A percentile compares a stretch with the other conserved stretches of the same genome.
phyloP scores from a whole-genome alignment of 2,797 vertebrate species.

The Phrynocephalus vlangalii region DNA sequence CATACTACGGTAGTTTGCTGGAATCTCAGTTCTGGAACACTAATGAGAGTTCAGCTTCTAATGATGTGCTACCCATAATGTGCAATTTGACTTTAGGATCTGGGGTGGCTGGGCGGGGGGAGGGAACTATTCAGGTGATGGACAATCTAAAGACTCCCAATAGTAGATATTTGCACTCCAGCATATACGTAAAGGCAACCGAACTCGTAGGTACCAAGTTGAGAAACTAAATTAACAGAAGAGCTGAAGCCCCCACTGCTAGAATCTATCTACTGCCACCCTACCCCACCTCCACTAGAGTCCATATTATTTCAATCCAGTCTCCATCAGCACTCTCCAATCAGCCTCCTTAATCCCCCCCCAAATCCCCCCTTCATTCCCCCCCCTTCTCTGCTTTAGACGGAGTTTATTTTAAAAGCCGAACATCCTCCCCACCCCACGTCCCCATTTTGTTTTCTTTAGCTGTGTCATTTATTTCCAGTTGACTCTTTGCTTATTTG shows the following conservation, averaged over 20 bases:
- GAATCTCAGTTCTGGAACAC: too few relatives aligned
- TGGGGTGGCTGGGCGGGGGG: too few relatives aligned
- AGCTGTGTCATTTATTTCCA: conserved; percentile 53
- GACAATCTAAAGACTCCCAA: neutral
- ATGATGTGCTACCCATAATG: too few relatives aligned
- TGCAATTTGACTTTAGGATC: too few relatives aligned
- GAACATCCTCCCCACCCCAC: neutral
- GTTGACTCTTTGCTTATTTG: conserved; percentile 54
- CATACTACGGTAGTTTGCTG: too few relatives aligned
- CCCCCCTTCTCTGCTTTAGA: conserved; percentile 15
- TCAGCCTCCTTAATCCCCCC: neutral
- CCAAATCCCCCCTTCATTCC: conserved; percentile 1
- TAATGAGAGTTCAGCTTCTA: too few relatives aligned
- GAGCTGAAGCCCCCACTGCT: neutral
- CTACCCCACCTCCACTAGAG: too few relatives aligned
- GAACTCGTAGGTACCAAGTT: neutral
- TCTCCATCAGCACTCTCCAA: neutral
- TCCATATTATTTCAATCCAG: neutral
- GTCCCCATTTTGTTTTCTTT: conserved; percentile 50
- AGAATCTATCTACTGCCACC: too few relatives aligned
- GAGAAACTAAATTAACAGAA: conserved; percentile 6
- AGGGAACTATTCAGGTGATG: neutral
- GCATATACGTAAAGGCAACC: neutral
- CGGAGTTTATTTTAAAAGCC: conserved; percentile 45
- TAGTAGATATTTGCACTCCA: neutral